Conservation (phyloP, 2,888 invertebrate species). For the Pachymerium ferrugineum region DNA sequence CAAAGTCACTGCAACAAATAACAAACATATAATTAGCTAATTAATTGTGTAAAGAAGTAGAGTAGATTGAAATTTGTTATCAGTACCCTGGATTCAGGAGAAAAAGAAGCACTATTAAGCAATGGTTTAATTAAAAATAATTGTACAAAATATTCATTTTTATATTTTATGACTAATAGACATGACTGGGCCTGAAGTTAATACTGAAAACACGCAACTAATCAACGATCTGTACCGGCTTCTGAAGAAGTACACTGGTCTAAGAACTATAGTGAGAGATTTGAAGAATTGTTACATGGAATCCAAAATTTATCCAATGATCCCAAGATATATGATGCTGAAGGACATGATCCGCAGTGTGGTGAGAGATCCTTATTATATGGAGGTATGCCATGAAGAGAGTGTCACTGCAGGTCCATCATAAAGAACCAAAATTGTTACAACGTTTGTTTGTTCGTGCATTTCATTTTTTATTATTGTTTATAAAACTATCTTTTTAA, state of each 20-base stretch:
- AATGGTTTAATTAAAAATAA: too few species aligned
- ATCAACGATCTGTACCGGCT: slow-evolving; percentile 87
- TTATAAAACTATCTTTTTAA: not conserved
- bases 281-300: slow-evolving; percentile 85
- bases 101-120: too few species aligned
- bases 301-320: slow-evolving; percentile 87
- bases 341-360: slow-evolving; percentile 97
- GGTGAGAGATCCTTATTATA: slow-evolving; percentile 92
- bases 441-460: not conserved
- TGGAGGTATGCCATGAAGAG: slow-evolving; percentile 87
- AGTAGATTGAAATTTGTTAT: too few species aligned
- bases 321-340: slow-evolving; percentile 88
- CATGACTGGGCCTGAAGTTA: slow-evolving; percentile 87
- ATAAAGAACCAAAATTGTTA: slow-evolving; percentile 9
- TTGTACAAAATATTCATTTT: not conserved
- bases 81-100: too few species aligned
- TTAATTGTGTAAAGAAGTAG: too few species aligned
- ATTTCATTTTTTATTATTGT: not conserved
- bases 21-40: too few species aligned
- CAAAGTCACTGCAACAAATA: too few species aligned
- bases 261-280: slow-evolving; percentile 79
- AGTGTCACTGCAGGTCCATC: not conserved
- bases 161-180: slow-evolving; percentile 58
- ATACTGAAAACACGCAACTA: slow-evolving; percentile 88
- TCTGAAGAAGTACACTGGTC: slow-evolving; percentile 83